Percentiles rank a stretch among this genome's conserved stretches.
phyloP scores from a whole-genome alignment of 2,888 invertebrate species.

The Poecilobothrus nobilitatus region DNA sequence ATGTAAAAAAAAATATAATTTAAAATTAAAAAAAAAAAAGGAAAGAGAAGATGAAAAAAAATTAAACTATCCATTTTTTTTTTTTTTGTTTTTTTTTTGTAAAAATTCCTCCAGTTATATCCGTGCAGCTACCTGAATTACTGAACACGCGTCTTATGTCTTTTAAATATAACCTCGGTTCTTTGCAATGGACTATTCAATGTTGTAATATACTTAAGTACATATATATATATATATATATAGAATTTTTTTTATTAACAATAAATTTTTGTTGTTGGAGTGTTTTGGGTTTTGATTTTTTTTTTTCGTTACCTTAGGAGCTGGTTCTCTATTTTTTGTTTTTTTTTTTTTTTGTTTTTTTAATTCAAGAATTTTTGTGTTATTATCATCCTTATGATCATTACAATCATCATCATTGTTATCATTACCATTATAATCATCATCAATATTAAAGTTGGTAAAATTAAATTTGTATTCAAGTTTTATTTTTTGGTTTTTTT shows the following conservation, averaged over 20 bases:
- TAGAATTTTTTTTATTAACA: slow-evolving; percentile 12
- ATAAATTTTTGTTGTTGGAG: background rate
- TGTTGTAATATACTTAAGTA: slow-evolving; percentile 17
- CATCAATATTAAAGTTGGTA: background rate
- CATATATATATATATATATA: slow-evolving; percentile 17
- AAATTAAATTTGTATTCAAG: background rate
- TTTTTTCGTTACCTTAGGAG: background rate
- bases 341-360: background rate
- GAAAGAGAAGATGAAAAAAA: slow-evolving; percentile 2
- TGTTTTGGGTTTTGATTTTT: background rate
- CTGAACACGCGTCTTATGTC: slow-evolving; percentile 35
- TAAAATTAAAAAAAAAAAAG: background rate
- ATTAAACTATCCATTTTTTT: background rate
- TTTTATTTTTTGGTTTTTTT: slow-evolving; percentile 7
- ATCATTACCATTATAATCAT: background rate
- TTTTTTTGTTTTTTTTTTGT: slow-evolving; percentile 17
- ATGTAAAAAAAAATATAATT: background rate
- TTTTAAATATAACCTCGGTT: slow-evolving; percentile 25
- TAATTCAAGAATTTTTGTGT: background rate
- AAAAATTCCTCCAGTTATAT: slow-evolving; percentile 30
- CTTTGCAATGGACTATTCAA: slow-evolving; percentile 18
- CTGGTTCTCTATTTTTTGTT: background rate
- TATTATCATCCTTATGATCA: background rate
- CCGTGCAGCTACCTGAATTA: slow-evolving; percentile 34
- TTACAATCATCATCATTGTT: background rate